A percentile compares a stretch with the other conserved stretches of the same genome.
Evolutionary conservation across 1,140 invertebrate species (phyloP).

Genomic region (Ips typographus): DNA sequence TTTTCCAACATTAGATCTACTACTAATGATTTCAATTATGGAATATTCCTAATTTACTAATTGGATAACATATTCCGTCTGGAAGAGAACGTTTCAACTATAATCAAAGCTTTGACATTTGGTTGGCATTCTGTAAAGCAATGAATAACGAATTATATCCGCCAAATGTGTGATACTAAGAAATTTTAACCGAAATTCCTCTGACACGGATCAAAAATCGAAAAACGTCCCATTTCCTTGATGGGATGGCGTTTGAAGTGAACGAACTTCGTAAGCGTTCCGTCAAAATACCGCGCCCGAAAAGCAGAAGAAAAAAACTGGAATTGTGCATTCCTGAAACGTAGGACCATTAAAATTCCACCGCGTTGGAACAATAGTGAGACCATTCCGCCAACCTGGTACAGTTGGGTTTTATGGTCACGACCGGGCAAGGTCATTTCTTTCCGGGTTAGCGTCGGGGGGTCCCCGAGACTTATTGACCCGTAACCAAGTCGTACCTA

Average conservation of each 20-base stretch:
- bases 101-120: too few species aligned
- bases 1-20: too few species aligned
- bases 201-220: too few species aligned
- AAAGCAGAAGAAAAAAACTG: not conserved
- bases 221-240: too few species aligned
- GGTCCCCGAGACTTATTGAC: not conserved
- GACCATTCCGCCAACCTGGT: constrained; percentile 11
- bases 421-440: constrained; percentile 20
- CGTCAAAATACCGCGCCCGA: not conserved
- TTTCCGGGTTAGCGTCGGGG: not conserved
- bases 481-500: not conserved
- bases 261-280: constrained; percentile 11
- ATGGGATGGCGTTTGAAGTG: not conserved
- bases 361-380: constrained; percentile 13
- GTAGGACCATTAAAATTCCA: constrained; percentile 15
- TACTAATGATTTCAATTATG: too few species aligned
- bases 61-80: too few species aligned
- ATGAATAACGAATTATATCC: too few species aligned
- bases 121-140: too few species aligned
- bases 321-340: constrained; percentile 12
- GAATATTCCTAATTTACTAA: too few species aligned
- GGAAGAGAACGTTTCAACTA: too few species aligned
- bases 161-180: too few species aligned
- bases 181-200: too few species aligned
- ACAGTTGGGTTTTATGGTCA: constrained; percentile 23